Conservation (phyloP, 2,113 vertebrate genomes). For the Pygoscelis antarcticus region DNA sequence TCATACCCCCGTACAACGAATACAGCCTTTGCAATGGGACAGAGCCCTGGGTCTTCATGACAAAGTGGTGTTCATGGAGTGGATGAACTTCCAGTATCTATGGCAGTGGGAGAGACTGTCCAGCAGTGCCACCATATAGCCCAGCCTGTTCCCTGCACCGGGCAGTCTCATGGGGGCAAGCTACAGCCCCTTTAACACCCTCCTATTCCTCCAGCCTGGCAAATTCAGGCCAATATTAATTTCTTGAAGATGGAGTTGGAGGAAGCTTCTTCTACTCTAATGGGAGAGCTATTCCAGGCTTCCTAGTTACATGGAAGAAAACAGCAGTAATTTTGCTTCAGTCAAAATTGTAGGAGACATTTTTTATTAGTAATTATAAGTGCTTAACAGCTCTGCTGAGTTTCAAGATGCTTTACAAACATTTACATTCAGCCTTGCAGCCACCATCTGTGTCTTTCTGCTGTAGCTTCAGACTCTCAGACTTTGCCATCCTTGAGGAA, state of each 20-base stretch:
- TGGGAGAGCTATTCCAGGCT: neutral
- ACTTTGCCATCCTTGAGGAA: neutral
- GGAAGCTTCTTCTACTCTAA: neutral
- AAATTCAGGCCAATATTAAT: neutral
- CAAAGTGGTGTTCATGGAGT: neutral
- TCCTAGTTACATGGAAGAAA: neutral
- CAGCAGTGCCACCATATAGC: neutral
- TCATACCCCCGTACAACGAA: neutral
- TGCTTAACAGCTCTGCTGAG: neutral
- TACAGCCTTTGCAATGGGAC: neutral
- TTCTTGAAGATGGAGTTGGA: neutral
- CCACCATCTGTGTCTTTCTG: neutral
- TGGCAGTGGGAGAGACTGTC: neutral
- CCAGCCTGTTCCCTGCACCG: neutral
- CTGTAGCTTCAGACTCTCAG: neutral
- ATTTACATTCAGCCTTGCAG: neutral
- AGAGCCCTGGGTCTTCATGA: neutral
- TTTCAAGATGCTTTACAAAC: slow-evolving; percentile 14
- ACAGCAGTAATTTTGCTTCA: neutral
- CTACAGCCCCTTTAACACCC: neutral
- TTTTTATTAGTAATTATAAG: neutral
- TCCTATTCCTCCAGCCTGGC: neutral
- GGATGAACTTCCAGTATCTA: neutral
- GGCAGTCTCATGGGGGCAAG: neutral
- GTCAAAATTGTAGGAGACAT: neutral